Conservation (phyloP, 2,113 vertebrate genomes). For the Rousettus leschenaultii region DNA sequence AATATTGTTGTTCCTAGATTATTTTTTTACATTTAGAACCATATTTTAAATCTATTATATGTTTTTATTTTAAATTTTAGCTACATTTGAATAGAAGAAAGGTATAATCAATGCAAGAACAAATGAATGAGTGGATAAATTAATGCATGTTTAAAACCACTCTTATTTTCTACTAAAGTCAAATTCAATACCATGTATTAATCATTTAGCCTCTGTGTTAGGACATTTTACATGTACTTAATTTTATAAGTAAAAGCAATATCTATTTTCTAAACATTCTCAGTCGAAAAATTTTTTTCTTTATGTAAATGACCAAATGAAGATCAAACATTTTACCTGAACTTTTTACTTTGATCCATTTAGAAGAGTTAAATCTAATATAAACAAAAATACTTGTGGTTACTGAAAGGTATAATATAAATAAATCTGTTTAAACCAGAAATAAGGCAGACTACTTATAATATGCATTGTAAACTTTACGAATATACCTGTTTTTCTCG, state of each 20-base stretch:
- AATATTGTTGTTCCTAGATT: background rate
- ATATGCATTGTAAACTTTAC: background rate
- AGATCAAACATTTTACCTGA: background rate
- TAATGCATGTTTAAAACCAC: background rate
- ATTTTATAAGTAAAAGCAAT: background rate
- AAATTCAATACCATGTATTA: background rate
- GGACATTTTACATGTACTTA: background rate
- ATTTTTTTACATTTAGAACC: background rate
- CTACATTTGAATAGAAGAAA: constrained; percentile 36
- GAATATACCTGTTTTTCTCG: background rate
- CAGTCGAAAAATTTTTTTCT: background rate
- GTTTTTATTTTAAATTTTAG: constrained; percentile 34
- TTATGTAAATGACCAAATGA: background rate
- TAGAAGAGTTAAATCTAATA: background rate
- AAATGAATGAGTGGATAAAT: background rate
- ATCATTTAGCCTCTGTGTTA: background rate
- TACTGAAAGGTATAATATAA: background rate
- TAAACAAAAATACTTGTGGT: background rate
- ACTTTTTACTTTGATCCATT: background rate
- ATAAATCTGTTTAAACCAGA: background rate
- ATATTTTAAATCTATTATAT: background rate
- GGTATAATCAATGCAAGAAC: background rate
- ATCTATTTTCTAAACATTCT: background rate
- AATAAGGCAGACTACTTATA: background rate
- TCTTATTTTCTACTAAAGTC: constrained; percentile 24